Base-by-base conservation (phyloP, 2,888 invertebrate genomes). In the Liodrosophila aerea region DNA sequence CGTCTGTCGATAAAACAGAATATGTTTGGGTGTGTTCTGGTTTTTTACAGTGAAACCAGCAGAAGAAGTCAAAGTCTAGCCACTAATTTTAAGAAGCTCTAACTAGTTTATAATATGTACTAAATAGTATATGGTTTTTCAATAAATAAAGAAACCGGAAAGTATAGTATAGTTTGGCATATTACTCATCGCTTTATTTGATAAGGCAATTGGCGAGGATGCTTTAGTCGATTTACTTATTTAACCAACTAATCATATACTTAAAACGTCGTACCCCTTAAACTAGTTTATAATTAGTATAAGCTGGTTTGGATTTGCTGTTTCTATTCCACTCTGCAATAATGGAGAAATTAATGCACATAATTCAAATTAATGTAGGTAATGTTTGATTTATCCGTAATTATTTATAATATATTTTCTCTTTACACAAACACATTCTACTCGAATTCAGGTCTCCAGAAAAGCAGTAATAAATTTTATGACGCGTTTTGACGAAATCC, bases 61-160 rank as follows among this genome's bases (percentile, higher is more conserved):
- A 22, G 22, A 22, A 22, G 22, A 22, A 9, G 31, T 7, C 15
- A 22, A 39, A 27, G 37, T 63, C 43, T 46, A 57, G 9, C 3
- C 13, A 4, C n/a, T 8, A 13, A 39, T 56, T 16, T 13, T 16
- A 5, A 22, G 5, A 22, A 22, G 22, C 22, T 5, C 22, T 22
- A 22, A 22, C 22, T 22, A 22, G 22, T 22, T 22, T 22, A 5
- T n/a, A n/a, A n/a, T n/a, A n/a, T n/a, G n/a, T n/a, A n/a, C n/a
- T n/a, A n/a, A n/a, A n/a, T n/a, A n/a, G n/a, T n/a, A 7, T 11
- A 13, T 12, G 34, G 11, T 29, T 44, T n/a, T 29, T 33, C 27
- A 37, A 37, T 31, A 49, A 34, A 33, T 8, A 18, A 39, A 53
- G 9, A 40, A 47, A 65, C 44, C 60, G 51, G 44, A 53, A 44